Conservation (phyloP, 1,140 invertebrate species). For the Cephus cinctus region DNA sequence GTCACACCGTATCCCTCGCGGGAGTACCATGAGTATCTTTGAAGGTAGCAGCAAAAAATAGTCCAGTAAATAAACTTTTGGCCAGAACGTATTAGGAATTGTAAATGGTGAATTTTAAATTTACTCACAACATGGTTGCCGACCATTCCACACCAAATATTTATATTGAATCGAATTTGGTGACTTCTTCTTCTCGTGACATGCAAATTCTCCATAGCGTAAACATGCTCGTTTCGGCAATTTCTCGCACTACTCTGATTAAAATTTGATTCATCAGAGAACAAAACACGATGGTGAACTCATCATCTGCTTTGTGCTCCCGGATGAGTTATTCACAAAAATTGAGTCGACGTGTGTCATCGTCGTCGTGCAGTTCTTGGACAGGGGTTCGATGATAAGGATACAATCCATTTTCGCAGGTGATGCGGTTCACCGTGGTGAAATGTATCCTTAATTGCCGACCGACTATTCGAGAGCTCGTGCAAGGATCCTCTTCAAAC, state of each 20-base stretch:
- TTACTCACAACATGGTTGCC: too few species aligned
- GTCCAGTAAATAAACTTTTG: too few species aligned
- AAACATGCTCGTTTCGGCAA: not conserved
- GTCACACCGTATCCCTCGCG: too few species aligned
- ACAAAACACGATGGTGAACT: not conserved
- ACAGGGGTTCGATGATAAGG: not conserved
- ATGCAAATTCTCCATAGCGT: not conserved
- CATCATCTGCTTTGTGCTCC: not conserved
- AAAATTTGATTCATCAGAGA: conserved; percentile 1
- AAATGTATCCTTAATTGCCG: not conserved
- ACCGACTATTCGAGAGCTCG: not conserved
- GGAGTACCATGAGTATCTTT: too few species aligned
- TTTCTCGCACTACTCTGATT: not conserved
- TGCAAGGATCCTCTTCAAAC: not conserved
- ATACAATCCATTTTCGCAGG: not conserved
- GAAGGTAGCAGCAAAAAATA: too few species aligned
- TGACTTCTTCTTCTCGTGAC: not conserved
- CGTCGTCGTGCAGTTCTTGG: not conserved
- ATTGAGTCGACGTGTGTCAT: not conserved
- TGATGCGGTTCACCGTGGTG: not conserved
- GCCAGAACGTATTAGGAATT: too few species aligned
- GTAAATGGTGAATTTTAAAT: too few species aligned
- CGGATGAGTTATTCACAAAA: not conserved
- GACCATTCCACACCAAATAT: too few species aligned
- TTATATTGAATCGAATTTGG: too few species aligned